These are phyloP conservation scores for Frieseomelitta varia DNA, from an alignment of 1,140 invertebrate species.

Conservation along the genomic window DNA sequence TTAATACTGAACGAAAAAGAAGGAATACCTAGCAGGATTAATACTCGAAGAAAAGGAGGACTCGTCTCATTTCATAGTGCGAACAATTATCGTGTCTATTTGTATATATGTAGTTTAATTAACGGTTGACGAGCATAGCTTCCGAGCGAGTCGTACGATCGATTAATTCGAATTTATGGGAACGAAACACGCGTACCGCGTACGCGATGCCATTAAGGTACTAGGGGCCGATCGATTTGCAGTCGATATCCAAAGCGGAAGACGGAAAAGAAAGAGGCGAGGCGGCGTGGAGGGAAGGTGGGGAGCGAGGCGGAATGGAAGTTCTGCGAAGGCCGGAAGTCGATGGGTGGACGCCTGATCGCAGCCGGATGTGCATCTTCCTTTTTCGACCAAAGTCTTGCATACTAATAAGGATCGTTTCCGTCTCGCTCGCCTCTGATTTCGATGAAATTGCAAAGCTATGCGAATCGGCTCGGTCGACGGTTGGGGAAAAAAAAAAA, in stretches of 20 bases:
- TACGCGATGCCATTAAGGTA: slow-evolving; percentile 25
- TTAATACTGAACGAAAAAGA: no score
- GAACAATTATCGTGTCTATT: background rate
- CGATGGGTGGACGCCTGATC: slow-evolving; percentile 64
- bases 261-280: slow-evolving; percentile 52
- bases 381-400: slow-evolving; percentile 55
- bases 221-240: slow-evolving; percentile 45
- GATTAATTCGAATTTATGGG: background rate
- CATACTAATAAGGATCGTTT: slow-evolving; percentile 63
- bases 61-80: background rate
- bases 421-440: slow-evolving; percentile 28
- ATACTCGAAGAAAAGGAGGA: no score
- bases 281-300: slow-evolving; percentile 15
- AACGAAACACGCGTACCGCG: background rate
- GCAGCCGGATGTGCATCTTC: slow-evolving; percentile 69
- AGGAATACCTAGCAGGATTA: no score
- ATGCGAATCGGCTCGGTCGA: slow-evolving; percentile 6
- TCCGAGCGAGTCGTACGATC: background rate
- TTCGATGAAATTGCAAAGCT: slow-evolving; percentile 45
- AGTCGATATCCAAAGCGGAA: slow-evolving; percentile 52
- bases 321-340: slow-evolving; percentile 70
- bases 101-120: background rate
- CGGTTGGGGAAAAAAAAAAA: no score
- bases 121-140: background rate
- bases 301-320: slow-evolving; percentile 50